Base-by-base conservation (phyloP, 2,888 invertebrate genomes). In the Drosophila robusta region DNA sequence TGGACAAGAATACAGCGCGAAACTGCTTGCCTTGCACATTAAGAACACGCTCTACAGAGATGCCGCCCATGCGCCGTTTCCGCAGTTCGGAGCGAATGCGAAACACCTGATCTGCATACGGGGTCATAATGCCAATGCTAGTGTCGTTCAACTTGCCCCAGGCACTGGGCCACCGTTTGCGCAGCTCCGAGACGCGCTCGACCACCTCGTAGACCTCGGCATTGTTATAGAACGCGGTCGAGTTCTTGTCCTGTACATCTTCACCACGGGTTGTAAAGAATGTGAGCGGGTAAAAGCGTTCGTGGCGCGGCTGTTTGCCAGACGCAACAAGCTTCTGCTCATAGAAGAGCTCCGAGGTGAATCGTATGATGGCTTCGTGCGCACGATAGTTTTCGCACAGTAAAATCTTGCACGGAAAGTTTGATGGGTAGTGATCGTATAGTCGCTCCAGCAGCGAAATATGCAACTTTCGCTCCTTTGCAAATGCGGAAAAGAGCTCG, bases 11-110 rank as follows among this genome's bases (percentile, higher is more conserved):
- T 50, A 97, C 95, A 0, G 95, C 96, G 8, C 96, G 93, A 90
- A 97, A 97, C 92, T 97, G 97, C 89, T 97, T 97, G 89, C 97
- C 97, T 93, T 97, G 97, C 0, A 97, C 96, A 91, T 97, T 97
- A 11, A 96, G 93, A 3, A 97, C 96, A 64, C 97, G 93, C 89
- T 97, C 97, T 2, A 97, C 97, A 11, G 96, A 95, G 45, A 97
- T 95, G 62, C 95, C 95, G 72, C 94, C 94, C 92, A 97, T 93
- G 32, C 95, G 93, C 5, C 95, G 93, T 87, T 96, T 96, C 26
- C 96, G 93, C 57, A 97, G 91, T 85, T 96, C 96, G 29, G 94
- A 94, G 63, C 97, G 94, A 71, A 97, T 96, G 70, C 95, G 93
- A 78, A 95, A 94, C 4, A 94, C 94, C 93, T 97, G 97, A 92